Conservation (phyloP, 2,888 invertebrate genomes). For the Orthosia incerta region DNA sequence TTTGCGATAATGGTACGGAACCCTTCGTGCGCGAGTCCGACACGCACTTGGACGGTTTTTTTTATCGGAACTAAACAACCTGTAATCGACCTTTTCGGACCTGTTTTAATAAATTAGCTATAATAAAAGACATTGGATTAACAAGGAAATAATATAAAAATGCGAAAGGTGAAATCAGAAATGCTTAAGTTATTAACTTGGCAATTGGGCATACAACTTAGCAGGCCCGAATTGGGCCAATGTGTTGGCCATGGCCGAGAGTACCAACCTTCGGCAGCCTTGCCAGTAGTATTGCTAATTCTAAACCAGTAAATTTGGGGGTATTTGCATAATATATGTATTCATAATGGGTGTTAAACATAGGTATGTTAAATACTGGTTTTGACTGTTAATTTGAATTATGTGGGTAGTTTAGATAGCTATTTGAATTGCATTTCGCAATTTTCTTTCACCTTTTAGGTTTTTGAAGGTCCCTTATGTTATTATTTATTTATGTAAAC, state of each 20-base stretch:
- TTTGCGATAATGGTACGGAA: no score
- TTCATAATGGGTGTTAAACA: not conserved
- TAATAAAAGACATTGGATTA: not conserved
- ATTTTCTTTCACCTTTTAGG: no score
- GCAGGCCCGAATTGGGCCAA: constrained; percentile 29
- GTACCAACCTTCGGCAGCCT: constrained; percentile 10
- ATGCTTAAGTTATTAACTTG: not conserved
- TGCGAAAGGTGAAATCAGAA: constrained; percentile 32
- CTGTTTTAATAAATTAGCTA: constrained; percentile 7
- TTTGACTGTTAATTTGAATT: not conserved
- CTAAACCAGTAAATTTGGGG: constrained; percentile 32
- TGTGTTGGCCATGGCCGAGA: constrained; percentile 37
- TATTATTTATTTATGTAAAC: no score
- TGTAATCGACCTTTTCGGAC: constrained; percentile 23
- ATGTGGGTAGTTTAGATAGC: not conserved
- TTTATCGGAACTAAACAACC: not conserved
- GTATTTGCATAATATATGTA: constrained; percentile 42
- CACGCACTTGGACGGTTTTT: no score
- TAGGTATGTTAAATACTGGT: not conserved
- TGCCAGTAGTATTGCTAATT: constrained; percentile 13
- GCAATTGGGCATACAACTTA: not conserved
- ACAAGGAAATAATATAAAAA: constrained; percentile 28
- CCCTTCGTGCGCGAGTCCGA: no score
- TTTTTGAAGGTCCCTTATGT: not conserved
- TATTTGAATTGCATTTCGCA: no score